Evolutionary conservation across 92 coral and sea anemone genomes (phyloP).

Genomic region (Zoanthus sansibaricus): DNA sequence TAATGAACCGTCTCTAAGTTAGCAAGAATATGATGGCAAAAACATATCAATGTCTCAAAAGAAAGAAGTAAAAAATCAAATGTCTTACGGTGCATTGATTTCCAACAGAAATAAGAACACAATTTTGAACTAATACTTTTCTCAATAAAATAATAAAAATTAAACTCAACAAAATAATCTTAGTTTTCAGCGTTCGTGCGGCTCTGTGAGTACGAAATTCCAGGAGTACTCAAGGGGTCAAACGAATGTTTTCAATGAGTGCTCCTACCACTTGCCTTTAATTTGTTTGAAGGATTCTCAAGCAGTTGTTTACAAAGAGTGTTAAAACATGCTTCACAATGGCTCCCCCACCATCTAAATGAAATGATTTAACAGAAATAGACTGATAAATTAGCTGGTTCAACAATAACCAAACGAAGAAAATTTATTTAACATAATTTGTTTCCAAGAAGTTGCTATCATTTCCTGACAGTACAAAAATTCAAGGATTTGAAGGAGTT

Average conservation of each 20-base stretch:
- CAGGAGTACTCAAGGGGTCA: neutral
- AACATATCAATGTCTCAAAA: neutral
- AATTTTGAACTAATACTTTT: constrained; percentile 5
- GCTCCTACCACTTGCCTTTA: no score
- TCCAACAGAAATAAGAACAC: neutral
- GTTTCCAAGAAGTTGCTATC: no score
- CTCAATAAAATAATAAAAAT: constrained; percentile 5
- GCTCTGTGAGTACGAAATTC: no score
- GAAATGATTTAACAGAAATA: no score
- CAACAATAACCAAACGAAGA: no score
- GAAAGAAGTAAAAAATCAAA: constrained; percentile 4
- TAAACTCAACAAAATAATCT: neutral
- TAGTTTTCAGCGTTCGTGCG: neutral
- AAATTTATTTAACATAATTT: no score
- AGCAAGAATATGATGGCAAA: constrained; percentile 1
- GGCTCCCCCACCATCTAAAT: no score
- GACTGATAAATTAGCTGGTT: no score
- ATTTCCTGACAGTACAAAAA: no score
- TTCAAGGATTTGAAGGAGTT: no score
- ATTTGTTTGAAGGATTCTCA: no score
- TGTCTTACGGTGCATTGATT: neutral
- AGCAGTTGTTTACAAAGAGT: neutral
- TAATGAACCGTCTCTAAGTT: constrained; percentile 10
- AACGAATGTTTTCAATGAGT: neutral
- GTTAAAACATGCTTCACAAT: neutral